Evolutionary conservation across 2,797 vertebrate species (phyloP).

Genomic region (Gymnothorax reevesii): DNA sequence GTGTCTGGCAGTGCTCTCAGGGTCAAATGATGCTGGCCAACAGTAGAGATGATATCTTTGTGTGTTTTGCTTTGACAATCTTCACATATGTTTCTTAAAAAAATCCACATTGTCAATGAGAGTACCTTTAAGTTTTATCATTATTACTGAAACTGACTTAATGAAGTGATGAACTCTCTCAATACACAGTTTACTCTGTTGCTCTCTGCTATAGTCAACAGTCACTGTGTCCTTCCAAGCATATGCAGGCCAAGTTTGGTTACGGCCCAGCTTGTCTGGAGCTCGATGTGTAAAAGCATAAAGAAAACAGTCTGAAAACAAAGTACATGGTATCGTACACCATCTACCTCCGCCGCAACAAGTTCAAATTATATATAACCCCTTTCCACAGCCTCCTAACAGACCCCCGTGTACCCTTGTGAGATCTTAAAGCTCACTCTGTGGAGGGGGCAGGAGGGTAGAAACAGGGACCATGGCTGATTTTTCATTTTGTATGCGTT

Average conservation of each 20-base stretch:
- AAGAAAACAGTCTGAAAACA: neutral
- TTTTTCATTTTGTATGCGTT: neutral
- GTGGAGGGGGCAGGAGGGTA: neutral
- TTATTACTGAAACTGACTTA: neutral
- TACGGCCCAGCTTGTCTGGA: neutral
- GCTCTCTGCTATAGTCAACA: neutral
- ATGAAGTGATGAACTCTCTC: neutral
- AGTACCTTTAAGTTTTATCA: neutral
- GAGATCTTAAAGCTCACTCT: neutral
- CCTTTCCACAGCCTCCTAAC: neutral
- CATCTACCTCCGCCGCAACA: neutral
- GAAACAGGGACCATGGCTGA: neutral
- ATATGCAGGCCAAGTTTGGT: neutral
- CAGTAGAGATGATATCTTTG: slow-evolving; percentile 12
- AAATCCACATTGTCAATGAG: slow-evolving; percentile 8
- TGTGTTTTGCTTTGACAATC: slow-evolving; percentile 9
- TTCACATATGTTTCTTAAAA: slow-evolving; percentile 29
- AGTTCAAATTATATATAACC: neutral
- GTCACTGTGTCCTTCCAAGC: neutral
- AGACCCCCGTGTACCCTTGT: neutral
- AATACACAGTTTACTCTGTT: neutral
- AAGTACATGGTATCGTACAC: neutral
- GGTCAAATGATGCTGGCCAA: slow-evolving; percentile 3
- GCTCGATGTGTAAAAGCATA: neutral
- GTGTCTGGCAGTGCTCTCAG: slow-evolving; percentile 27